Conservation (phyloP, 2,797 vertebrate species). For the Moxostoma hubbsi region DNA sequence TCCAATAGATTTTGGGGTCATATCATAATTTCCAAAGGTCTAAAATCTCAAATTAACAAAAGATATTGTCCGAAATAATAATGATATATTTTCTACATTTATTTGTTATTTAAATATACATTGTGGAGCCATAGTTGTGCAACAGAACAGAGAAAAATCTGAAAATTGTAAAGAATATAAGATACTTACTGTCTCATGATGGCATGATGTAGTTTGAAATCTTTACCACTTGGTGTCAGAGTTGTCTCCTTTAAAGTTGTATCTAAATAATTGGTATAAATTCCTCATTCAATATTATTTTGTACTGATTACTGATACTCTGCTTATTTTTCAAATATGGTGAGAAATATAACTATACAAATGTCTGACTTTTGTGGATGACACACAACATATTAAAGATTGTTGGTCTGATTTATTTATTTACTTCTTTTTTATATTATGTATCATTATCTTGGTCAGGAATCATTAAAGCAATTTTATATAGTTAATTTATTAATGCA, state of each 20-base stretch:
- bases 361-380: background rate
- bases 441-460: too few relatives aligned
- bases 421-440: too few relatives aligned
- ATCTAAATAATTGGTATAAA: background rate
- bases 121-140: too few relatives aligned
- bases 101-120: too few relatives aligned
- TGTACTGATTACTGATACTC: background rate
- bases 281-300: background rate
- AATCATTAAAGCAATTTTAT: too few relatives aligned
- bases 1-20: background rate
- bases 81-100: background rate
- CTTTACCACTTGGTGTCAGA: constrained; percentile 76
- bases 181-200: too few relatives aligned
- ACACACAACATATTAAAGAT: too few relatives aligned
- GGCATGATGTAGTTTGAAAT: constrained; percentile 54
- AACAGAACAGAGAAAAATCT: too few relatives aligned
- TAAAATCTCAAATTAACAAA: background rate
- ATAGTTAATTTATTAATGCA: too few relatives aligned
- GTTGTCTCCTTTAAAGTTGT: constrained; percentile 67
- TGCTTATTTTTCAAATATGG: background rate
- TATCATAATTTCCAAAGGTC: background rate
- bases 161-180: too few relatives aligned
- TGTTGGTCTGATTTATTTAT: too few relatives aligned
- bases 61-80: background rate
- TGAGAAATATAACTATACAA: background rate